A percentile compares a stretch with the other conserved stretches of the same genome.
phyloP scores from a whole-genome alignment of 2,113 vertebrate genomes.

The Cyanoderma ruficeps region DNA sequence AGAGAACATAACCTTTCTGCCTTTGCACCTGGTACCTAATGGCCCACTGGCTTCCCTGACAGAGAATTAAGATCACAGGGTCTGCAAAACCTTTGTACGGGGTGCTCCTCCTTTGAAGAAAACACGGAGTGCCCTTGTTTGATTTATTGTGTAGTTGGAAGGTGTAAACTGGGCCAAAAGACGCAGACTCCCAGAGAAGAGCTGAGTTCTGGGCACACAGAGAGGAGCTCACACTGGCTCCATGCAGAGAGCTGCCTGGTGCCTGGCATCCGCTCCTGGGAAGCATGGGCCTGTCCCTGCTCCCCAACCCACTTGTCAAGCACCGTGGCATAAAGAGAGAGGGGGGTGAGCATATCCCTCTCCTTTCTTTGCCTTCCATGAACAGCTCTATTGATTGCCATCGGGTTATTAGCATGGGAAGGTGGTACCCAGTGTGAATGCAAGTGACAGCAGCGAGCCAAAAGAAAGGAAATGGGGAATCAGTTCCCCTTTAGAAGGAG shows the following conservation, averaged over 20 bases:
- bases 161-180: not conserved
- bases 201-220: not conserved
- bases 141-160: not conserved
- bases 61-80: not conserved
- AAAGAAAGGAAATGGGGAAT: conserved; percentile 51
- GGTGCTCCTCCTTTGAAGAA: not conserved
- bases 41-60: not conserved
- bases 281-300: not conserved
- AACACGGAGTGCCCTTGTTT: accelerated
- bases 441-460: conserved; percentile 43
- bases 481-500: conserved; percentile 31
- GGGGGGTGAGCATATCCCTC: not conserved
- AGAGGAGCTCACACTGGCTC: accelerated
- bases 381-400: conserved; percentile 64
- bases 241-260: accelerated
- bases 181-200: not conserved
- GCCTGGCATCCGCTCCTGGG: not conserved
- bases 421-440: conserved; percentile 54
- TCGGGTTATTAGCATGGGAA: conserved; percentile 59
- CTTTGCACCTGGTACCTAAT: not conserved
- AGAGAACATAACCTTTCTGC: not conserved
- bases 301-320: not conserved
- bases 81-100: accelerated
- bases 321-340: not conserved
- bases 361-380: conserved; percentile 41